Conservation (phyloP, 2,888 invertebrate genomes). For the Ormyrus rosae region DNA sequence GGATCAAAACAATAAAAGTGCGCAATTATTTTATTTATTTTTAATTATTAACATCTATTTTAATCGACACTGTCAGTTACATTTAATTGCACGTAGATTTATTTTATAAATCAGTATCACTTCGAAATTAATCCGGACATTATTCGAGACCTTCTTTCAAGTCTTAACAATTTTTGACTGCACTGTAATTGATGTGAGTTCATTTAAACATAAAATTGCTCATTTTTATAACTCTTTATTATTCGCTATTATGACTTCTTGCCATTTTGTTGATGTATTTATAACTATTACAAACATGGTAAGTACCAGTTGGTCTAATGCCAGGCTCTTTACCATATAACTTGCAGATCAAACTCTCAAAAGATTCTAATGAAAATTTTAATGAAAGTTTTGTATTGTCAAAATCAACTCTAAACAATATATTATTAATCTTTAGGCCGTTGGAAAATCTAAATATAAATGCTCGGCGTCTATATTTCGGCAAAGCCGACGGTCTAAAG, state of each 20-base stretch:
- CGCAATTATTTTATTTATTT: not conserved
- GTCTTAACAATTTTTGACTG: not conserved
- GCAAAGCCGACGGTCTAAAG: too few species aligned
- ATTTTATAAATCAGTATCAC: slow-evolving; percentile 37
- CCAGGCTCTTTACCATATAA: slow-evolving; percentile 79
- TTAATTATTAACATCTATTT: slow-evolving; percentile 19
- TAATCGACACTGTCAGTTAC: slow-evolving; percentile 17
- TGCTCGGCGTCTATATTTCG: too few species aligned
- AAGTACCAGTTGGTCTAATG: slow-evolving; percentile 77
- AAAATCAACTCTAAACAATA: too few species aligned
- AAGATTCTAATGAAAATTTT: not conserved
- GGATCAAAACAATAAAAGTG: too few species aligned
- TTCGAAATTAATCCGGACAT: slow-evolving; percentile 16
- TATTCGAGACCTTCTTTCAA: slow-evolving; percentile 21
- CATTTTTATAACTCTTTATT: not conserved
- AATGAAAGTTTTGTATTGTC: too few species aligned
- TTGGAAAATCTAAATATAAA: too few species aligned
- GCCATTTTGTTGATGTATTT: not conserved
- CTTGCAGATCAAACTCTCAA: slow-evolving; percentile 2
- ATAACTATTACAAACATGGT: slow-evolving; percentile 67
- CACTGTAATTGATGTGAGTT: slow-evolving; percentile 1
- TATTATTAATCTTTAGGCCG: too few species aligned
- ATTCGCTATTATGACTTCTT: not conserved
- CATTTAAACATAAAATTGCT: not conserved
- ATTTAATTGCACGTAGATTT: slow-evolving; percentile 37